These are phyloP conservation scores for Tenthredo livida DNA, from an alignment of 2,888 invertebrate species.

Conservation along the genomic window DNA sequence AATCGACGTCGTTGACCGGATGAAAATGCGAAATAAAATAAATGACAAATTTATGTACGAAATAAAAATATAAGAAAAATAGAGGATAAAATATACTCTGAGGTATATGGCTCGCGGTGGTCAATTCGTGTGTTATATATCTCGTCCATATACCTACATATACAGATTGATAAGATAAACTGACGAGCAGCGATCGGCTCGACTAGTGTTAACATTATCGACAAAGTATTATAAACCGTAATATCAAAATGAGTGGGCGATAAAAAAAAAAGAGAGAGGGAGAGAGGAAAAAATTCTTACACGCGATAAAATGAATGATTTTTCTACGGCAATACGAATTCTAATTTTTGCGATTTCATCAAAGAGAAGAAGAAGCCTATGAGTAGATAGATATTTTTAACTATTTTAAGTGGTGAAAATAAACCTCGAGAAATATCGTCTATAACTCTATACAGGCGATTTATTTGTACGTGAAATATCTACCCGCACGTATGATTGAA, in stretches of 20 bases:
- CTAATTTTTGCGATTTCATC: neutral
- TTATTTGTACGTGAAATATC: neutral
- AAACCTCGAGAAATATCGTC: neutral
- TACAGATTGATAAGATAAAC: neutral
- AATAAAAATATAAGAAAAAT: too few species aligned
- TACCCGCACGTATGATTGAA: neutral
- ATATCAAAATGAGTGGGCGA: constrained; percentile 3
- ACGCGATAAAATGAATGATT: too few species aligned
- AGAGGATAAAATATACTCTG: neutral
- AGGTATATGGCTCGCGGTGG: neutral
- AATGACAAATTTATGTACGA: neutral
- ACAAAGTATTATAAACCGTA: constrained; percentile 3
- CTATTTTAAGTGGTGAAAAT: neutral
- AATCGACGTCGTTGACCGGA: constrained; percentile 47
- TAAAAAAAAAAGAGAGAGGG: neutral
- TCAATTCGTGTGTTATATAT: constrained; percentile 3
- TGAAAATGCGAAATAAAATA: neutral
- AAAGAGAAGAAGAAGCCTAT: neutral
- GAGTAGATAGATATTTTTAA: constrained; percentile 3
- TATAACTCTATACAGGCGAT: neutral
- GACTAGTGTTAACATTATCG: constrained; percentile 3
- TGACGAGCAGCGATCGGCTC: neutral
- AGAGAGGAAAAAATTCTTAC: neutral
- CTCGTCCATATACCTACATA: neutral
- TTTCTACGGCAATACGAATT: neutral